Conservation (phyloP, 1,140 invertebrate genomes). For the Drosophila persimilis region DNA sequence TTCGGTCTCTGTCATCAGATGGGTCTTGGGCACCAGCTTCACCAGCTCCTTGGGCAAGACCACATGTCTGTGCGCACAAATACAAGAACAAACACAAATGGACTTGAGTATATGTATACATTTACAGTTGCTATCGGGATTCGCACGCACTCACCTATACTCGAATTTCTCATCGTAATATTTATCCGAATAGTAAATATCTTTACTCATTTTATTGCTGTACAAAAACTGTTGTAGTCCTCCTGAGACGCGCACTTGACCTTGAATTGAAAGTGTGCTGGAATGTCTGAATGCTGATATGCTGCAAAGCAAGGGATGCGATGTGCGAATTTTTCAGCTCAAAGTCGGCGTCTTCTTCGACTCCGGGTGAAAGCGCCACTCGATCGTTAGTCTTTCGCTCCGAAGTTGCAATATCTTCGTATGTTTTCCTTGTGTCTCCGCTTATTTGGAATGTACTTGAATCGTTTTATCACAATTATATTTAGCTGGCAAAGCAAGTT, state of each 20-base stretch:
- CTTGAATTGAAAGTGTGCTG: slow-evolving; percentile 13
- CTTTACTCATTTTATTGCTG: slow-evolving; percentile 78
- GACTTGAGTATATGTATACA: slow-evolving; percentile 1
- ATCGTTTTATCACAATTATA: slow-evolving; percentile 19
- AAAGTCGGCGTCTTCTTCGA: no score
- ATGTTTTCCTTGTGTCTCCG: not conserved
- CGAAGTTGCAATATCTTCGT: no score
- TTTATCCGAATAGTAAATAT: slow-evolving; percentile 96
- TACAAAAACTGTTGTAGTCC: not conserved
- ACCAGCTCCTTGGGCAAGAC: slow-evolving; percentile 95
- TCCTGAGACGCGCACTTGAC: not conserved
- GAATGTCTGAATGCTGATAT: slow-evolving; percentile 19
- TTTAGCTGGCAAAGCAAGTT: not conserved
- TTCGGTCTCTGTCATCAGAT: slow-evolving; percentile 97
- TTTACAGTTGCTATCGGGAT: slow-evolving; percentile 28
- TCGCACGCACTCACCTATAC: slow-evolving; percentile 87
- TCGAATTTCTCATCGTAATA: slow-evolving; percentile 94
- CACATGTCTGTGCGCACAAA: slow-evolving; percentile 90
- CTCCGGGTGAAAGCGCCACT: no score
- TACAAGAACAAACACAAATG: slow-evolving; percentile 27
- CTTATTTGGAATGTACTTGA: not conserved
- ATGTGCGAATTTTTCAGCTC: no score
- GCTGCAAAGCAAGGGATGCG: no score
- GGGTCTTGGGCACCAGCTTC: slow-evolving; percentile 94
- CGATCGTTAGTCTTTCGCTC: no score